Percentiles rank a stretch among this genome's conserved stretches.
Evolutionary conservation across 1,140 invertebrate genomes (phyloP).

Genomic region (Neodiprion virginianus): DNA sequence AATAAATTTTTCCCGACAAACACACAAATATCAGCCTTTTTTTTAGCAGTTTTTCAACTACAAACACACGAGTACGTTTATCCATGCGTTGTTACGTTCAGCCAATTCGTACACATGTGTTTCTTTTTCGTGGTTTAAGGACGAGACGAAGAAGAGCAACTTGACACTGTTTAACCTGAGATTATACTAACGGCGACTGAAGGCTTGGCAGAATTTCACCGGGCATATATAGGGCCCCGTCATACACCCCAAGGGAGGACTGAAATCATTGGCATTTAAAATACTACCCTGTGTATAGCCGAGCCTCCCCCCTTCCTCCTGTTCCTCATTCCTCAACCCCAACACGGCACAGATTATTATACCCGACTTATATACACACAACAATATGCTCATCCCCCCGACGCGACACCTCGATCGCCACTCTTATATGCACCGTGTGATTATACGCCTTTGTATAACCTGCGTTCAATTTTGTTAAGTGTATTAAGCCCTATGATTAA

Average conservation of each 20-base stretch:
- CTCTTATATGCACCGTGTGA: no score
- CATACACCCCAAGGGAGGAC: conserved; percentile 46
- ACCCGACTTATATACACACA: neutral
- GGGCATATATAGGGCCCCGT: conserved; percentile 15
- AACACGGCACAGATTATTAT: neutral
- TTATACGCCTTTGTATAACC: no score
- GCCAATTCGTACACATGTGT: neutral
- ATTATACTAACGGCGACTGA: neutral
- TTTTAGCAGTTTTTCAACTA: no score
- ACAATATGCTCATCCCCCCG: no score
- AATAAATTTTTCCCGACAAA: no score
- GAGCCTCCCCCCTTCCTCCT: no score
- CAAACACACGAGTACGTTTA: neutral
- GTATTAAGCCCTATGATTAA: no score
- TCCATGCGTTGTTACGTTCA: neutral
- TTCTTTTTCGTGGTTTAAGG: neutral
- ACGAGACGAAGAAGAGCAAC: no score
- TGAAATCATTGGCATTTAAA: conserved; percentile 62
- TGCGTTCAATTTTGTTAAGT: no score
- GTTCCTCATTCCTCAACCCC: neutral
- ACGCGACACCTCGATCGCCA: no score
- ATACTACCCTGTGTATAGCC: conserved; percentile 41
- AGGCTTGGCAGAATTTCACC: neutral
- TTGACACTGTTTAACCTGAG: no score
- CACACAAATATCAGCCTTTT: no score